Conservation (phyloP, 1,140 invertebrate genomes). For the Tenebrio molitor region DNA sequence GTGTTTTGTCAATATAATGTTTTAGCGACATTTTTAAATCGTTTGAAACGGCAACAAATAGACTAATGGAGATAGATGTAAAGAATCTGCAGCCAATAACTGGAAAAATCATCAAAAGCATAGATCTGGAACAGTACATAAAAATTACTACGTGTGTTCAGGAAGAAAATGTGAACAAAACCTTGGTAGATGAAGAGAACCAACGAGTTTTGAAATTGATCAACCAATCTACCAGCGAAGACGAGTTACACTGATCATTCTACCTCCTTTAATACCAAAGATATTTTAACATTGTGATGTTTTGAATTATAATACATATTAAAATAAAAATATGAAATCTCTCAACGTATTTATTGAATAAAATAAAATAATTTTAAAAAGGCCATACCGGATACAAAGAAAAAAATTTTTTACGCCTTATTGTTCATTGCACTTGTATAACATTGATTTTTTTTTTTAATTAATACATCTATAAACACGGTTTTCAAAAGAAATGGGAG, state of each 20-base stretch:
- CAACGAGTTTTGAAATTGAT: conserved; percentile 27
- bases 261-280: neutral
- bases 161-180: conserved; percentile 19
- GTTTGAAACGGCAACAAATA: conserved; percentile 46
- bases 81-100: conserved; percentile 22
- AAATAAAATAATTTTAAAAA: too few relatives aligned
- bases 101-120: conserved; percentile 25
- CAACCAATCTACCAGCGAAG: neutral
- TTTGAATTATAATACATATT: too few relatives aligned
- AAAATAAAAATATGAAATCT: too few relatives aligned
- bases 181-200: conserved; percentile 43
- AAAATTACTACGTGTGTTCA: conserved; percentile 27
- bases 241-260: neutral
- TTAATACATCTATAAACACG: too few relatives aligned
- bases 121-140: conserved; percentile 48
- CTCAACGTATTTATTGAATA: too few relatives aligned
- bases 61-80: conserved; percentile 37
- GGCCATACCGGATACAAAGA: too few relatives aligned
- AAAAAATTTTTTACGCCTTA: too few relatives aligned
- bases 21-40: conserved; percentile 33
- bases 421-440: too few relatives aligned
- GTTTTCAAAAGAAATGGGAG: too few relatives aligned
- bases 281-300: too few relatives aligned
- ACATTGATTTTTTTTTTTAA: too few relatives aligned
- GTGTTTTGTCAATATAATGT: conserved; percentile 1